Evolutionary conservation across 2,797 vertebrate genomes (phyloP).

Genomic region (Pipistrellus nathusii): DNA sequence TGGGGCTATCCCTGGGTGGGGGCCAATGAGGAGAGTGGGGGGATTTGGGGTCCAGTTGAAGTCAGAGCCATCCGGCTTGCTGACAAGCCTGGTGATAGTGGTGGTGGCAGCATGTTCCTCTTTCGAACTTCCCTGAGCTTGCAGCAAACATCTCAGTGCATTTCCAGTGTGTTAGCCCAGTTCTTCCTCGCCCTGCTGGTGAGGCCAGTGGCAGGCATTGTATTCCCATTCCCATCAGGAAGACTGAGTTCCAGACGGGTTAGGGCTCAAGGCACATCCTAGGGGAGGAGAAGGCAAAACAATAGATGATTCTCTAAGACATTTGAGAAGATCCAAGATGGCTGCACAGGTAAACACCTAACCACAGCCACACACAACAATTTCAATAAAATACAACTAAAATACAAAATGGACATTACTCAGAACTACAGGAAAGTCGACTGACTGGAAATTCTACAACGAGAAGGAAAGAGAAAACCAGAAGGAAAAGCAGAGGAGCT

Average conservation of each 20-base stretch:
- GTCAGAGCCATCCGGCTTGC: neutral
- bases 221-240: neutral
- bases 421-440: too few species aligned
- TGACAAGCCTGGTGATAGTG: neutral
- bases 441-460: too few species aligned
- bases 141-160: neutral
- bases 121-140: fast-evolving
- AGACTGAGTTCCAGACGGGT: neutral
- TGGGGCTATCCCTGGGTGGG: neutral
- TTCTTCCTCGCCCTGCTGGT: neutral
- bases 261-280: neutral
- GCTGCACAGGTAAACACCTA: too few species aligned
- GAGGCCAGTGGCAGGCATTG: neutral
- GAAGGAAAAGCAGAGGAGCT: too few species aligned
- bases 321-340: too few species aligned
- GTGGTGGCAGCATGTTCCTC: fast-evolving
- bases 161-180: neutral
- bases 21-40: neutral
- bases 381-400: too few species aligned
- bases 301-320: neutral
- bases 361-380: too few species aligned
- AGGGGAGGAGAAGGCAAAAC: neutral
- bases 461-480: too few species aligned
- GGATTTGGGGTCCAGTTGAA: neutral
- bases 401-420: too few species aligned